Evolutionary conservation across 2,113 vertebrate species (phyloP).

Genomic region (Oryzias woworae): DNA sequence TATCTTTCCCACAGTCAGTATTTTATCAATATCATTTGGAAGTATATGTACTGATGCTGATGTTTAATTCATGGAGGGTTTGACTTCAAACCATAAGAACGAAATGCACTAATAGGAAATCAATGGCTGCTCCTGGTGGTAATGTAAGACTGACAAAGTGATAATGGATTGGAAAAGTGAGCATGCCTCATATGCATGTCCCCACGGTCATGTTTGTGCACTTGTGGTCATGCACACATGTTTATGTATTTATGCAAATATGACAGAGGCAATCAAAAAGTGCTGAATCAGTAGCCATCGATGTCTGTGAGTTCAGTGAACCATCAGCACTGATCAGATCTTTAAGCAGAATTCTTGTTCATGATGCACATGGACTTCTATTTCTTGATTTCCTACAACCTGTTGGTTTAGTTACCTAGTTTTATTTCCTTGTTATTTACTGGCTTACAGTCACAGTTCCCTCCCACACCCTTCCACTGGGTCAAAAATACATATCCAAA

Average conservation of each 20-base stretch:
- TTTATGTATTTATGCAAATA: conserved; percentile 28
- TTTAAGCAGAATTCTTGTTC: conserved; percentile 43
- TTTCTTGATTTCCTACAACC: neutral
- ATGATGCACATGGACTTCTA: conserved; percentile 30
- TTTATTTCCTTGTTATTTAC: conserved; percentile 17
- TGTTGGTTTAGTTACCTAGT: conserved; percentile 23
- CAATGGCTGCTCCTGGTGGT: conserved; percentile 32
- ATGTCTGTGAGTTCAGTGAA: conserved; percentile 49
- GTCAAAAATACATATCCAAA: conserved; percentile 13
- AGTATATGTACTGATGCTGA: conserved; percentile 28
- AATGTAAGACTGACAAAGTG: conserved; percentile 35
- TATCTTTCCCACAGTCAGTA: neutral
- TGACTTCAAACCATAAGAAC: conserved; percentile 14
- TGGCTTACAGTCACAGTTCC: conserved; percentile 9
- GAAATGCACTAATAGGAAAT: conserved; percentile 32
- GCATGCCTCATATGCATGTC: conserved; percentile 18
- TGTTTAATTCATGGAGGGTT: conserved; percentile 14
- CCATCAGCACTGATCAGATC: conserved; percentile 33
- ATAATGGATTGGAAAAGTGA: conserved; percentile 36
- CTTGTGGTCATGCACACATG: conserved; percentile 18
- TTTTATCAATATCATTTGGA: conserved; percentile 24
- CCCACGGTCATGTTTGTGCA: conserved; percentile 6
- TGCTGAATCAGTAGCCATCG: conserved; percentile 60
- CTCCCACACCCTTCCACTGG: neutral
- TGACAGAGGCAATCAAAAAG: conserved; percentile 60